phyloP scores from a whole-genome alignment of 2,113 vertebrate species.

The Neodontobutis hainanensis region DNA sequence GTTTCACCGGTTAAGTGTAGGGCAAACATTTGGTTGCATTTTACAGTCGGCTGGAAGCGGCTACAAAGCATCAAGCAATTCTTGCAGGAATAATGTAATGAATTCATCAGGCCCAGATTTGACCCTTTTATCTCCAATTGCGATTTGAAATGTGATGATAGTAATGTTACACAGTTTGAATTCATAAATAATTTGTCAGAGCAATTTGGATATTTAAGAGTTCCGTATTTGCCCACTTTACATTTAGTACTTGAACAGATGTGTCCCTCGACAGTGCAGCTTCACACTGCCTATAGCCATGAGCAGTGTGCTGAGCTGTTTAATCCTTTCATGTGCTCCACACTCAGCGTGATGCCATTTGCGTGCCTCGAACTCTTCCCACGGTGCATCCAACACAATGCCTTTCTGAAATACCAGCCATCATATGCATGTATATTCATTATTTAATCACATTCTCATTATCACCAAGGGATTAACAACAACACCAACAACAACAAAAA shows the following conservation, averaged over 20 bases:
- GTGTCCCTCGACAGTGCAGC: conserved; percentile 38
- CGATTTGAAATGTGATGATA: conserved; percentile 7
- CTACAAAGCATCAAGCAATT: background rate
- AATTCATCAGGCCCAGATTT: background rate
- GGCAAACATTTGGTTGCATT: background rate
- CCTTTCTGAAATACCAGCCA: conserved; percentile 13
- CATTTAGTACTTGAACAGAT: conserved; percentile 48
- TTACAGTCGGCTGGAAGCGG: background rate
- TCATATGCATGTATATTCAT: conserved; percentile 15
- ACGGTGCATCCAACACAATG: conserved; percentile 3
- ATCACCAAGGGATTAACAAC: conserved; percentile 29
- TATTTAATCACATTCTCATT: background rate
- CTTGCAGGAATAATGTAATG: conserved; percentile 4
- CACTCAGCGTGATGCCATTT: conserved; percentile 51
- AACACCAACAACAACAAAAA: background rate
- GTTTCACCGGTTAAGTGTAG: background rate
- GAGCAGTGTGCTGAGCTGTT: conserved; percentile 55
- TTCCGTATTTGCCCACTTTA: conserved; percentile 39
- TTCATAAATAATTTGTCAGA: conserved; percentile 45
- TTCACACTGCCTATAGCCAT: conserved; percentile 45
- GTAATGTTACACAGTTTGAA: conserved; percentile 29
- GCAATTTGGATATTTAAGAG: conserved; percentile 17
- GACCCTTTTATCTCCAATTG: background rate
- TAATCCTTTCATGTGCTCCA: conserved; percentile 62
- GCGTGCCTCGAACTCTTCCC: conserved; percentile 25